Evolutionary conservation across 2,797 vertebrate species (phyloP), one percentile per base, ranked within the genome.

Genomic region (Melanotaenia maccullochi): DNA sequence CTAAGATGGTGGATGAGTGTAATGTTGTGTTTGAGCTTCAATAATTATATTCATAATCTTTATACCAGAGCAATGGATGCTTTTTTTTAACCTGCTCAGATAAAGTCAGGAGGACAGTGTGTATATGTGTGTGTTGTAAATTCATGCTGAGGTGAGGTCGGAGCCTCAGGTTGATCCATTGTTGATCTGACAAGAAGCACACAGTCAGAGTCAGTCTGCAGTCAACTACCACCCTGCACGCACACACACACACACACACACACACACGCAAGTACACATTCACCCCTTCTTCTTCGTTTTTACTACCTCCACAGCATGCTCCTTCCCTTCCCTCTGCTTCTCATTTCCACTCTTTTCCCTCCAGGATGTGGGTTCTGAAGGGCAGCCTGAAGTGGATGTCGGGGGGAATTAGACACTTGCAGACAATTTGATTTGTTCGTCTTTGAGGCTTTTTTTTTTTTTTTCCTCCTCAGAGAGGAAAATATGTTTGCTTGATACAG

Each of bases 351-450:
- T 40, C 60, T 67, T 70, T 65, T 73, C 78, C 87, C 85, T 86
- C 76, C 82, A 87, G 89, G 88, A 90, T 79, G 86, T 32, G 36
- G 60, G 73, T 74, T 73, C 89, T 92, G 88, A 81, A 79, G 87
- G 82, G 65, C 72, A 61, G 85, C 78, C 83, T 87, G 88, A 87
- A 90, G 87, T 86, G 84, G 76, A 84, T 88, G 91, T 94, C 92
- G 75, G 65, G 75, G 85, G 82, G 92, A 94, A 94, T 94, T 91
- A 93, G 82, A 78, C 58, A 73, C 83, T 74, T 70, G 89, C 88
- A 90, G 86, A 91, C 90, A 92, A 94, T 93, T 90, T 92, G 90
- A 94, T 94, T 92, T 90, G 73, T 90, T 71, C 55, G 81, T 91
- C 90, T 93, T 86, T 72, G 42, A 85, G 67, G 85, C 85, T 84